Base-by-base conservation (phyloP, 53 echinoderm and acorn worm genomes). In the Mesocentrotus franciscanus region DNA sequence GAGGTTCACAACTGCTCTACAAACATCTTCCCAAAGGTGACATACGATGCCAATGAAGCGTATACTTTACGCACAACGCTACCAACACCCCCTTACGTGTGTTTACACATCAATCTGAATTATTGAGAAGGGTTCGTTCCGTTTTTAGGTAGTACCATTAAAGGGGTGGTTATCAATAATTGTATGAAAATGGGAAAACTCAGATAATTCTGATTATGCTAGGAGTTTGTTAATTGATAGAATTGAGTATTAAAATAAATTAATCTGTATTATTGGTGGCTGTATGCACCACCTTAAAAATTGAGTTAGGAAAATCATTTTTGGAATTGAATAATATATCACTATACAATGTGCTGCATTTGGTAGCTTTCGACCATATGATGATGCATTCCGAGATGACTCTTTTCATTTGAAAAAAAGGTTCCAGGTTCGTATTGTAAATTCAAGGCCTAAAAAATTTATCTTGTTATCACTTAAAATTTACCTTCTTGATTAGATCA, bases 81-180 rank as follows among this genome's bases (percentile, higher is more conserved):
- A 57, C 87, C 87, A 26, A 87, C 58, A 56, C 58, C 58, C n/a
- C 57, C 17, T 59, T 11, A 14, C 58, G 58, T 87, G 58, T n/a
- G 87, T 87, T 87, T 87, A 87, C 87, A 57, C n/a, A 87, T 58
- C 58, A 58, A 15, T 56, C 56, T 57, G 87, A 87, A 87, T 87
- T 27, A 87, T 87, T 15, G 8, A 56, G 58, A 57, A 20, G 16
- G 81, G 81, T 36, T 81, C 42, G 30, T 81, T 42, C 22, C 8
- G 36, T 17, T 81, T 81, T 81, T 8, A 6, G 42, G 42, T 9
- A 81, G 39, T 20, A 81, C 17, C 36, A 42, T 81, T 81, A 81
- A 81, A 42, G 81, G 22, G 42, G 0, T 64, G 20, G 17, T 20
- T 2, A 39, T 81, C 2, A 42, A 13, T 17, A 81, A 20, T 30